Evolutionary conservation across 2,113 vertebrate species (phyloP).

Genomic region (Scortum barcoo): DNA sequence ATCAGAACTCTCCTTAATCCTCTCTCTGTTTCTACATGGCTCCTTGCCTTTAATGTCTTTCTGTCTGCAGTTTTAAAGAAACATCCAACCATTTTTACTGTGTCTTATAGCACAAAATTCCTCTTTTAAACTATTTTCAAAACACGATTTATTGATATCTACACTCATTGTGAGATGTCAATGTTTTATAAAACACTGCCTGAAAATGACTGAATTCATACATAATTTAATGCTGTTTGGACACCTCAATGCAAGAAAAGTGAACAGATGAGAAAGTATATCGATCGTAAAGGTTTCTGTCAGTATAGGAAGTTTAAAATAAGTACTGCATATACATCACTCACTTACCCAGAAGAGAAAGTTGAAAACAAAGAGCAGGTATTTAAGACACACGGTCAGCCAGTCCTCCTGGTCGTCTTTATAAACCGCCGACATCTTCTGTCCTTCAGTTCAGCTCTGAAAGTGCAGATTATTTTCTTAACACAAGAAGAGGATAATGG

Average conservation of each 20-base stretch:
- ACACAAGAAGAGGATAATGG: neutral
- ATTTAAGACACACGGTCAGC: slow-evolving; percentile 88
- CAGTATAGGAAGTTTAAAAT: neutral
- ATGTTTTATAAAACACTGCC: neutral
- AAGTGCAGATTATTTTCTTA: slow-evolving; percentile 17
- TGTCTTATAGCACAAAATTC: neutral
- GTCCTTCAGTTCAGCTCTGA: slow-evolving; percentile 48
- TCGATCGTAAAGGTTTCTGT: neutral
- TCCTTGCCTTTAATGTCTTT: slow-evolving; percentile 1
- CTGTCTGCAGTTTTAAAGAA: slow-evolving; percentile 21
- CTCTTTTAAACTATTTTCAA: neutral
- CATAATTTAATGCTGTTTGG: neutral
- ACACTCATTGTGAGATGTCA: neutral
- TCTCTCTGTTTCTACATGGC: neutral
- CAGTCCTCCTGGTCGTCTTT: slow-evolving; percentile 88
- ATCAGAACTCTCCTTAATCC: slow-evolving; percentile 25
- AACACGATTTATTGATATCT: neutral
- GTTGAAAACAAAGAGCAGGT: slow-evolving; percentile 90
- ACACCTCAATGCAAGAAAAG: neutral
- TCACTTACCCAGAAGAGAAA: slow-evolving; percentile 92
- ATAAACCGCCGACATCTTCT: slow-evolving; percentile 82
- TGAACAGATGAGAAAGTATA: neutral
- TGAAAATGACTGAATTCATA: neutral
- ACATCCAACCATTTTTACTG: neutral
- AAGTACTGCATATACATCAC: neutral